A percentile compares a stretch with the other conserved stretches of the same genome.
These are phyloP conservation scores for Drosophila vallismaia DNA, from an alignment of 2,888 invertebrate species.

Conservation along the genomic window DNA sequence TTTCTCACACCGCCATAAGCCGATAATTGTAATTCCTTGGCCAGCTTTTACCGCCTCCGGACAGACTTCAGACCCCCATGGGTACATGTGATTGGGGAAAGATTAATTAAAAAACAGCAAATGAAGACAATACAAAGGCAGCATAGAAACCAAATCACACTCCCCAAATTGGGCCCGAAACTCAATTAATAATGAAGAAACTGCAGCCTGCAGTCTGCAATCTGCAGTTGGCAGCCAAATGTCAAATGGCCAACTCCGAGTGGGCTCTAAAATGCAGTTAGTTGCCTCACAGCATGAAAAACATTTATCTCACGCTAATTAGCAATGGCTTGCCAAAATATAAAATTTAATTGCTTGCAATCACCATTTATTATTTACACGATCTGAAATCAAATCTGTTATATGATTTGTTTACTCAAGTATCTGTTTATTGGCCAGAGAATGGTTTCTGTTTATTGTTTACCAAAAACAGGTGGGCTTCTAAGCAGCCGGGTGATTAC, in stretches of 20 bases:
- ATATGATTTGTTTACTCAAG: slow-evolving; percentile 6
- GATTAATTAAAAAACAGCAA: slow-evolving; percentile 51
- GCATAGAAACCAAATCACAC: slow-evolving; percentile 14
- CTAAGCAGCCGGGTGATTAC: slow-evolving; percentile 18
- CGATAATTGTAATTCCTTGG: slow-evolving; percentile 45
- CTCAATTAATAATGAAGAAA: slow-evolving; percentile 41
- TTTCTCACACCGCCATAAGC: slow-evolving; percentile 28
- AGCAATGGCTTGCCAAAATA: slow-evolving; percentile 1
- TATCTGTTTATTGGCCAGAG: background rate
- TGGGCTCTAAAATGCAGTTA: slow-evolving; percentile 10
- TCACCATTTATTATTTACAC: background rate
- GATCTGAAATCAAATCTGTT: background rate
- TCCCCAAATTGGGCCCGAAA: slow-evolving; percentile 29
- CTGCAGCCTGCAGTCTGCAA: slow-evolving; percentile 9
- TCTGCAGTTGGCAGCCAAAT: slow-evolving; percentile 7
- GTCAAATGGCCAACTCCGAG: slow-evolving; percentile 25
- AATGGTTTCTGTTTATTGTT: background rate
- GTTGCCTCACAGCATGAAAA: background rate
- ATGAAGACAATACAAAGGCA: slow-evolving; percentile 1
- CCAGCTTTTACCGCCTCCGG: slow-evolving; percentile 58
- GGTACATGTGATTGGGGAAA: slow-evolving; percentile 23
- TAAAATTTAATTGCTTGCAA: slow-evolving; percentile 2
- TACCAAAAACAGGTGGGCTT: slow-evolving; percentile 23
- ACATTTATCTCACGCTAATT: slow-evolving; percentile 2
- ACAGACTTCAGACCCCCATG: slow-evolving; percentile 19